phyloP scores from a whole-genome alignment of 2,888 invertebrate species.

The Herminia tarsipennalis region DNA sequence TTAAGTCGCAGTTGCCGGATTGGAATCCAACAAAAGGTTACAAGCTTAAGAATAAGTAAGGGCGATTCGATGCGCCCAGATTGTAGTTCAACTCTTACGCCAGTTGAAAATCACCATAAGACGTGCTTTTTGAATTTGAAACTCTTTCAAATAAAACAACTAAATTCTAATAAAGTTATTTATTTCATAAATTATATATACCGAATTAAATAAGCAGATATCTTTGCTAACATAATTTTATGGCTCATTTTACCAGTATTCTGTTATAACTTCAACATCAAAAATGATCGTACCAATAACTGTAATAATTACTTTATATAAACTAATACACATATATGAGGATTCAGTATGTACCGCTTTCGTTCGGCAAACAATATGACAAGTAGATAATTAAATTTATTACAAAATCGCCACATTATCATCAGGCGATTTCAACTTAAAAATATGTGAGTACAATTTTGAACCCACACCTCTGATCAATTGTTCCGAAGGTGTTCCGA shows the following conservation, averaged over 20 bases:
- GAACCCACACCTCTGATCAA: no score
- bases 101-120: neutral
- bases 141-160: slow-evolving; percentile 12
- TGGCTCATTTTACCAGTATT: slow-evolving; percentile 34
- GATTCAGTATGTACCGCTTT: no score
- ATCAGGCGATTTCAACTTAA: no score
- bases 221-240: slow-evolving; percentile 42
- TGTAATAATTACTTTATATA: neutral
- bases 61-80: no score
- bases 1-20: slow-evolving; percentile 21
- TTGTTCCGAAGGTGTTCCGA: no score
- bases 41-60: no score
- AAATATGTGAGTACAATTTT: no score
- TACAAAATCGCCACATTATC: no score
- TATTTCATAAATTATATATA: slow-evolving; percentile 60
- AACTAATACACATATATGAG: neutral
- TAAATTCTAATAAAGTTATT: slow-evolving; percentile 39
- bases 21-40: slow-evolving; percentile 10
- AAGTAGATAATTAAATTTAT: no score
- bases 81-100: no score
- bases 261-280: slow-evolving; percentile 23
- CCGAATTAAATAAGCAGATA: slow-evolving; percentile 61
- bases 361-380: no score
- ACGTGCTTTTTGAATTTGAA: no score
- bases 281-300: slow-evolving; percentile 10